Conservation (phyloP, 2,888 invertebrate species). For the Mythimna vitellina region DNA sequence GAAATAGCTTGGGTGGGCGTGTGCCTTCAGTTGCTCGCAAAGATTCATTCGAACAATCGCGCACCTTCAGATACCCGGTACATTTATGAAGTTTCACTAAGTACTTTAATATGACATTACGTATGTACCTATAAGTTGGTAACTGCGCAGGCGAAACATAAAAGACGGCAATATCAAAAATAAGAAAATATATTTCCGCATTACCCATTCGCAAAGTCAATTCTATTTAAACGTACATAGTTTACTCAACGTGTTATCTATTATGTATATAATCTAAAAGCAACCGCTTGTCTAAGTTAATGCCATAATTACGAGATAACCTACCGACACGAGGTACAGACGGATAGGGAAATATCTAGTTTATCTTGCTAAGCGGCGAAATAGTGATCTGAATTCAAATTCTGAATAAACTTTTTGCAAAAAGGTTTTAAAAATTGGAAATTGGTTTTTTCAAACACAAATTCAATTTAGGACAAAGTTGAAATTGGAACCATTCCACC, state of each 20-base stretch:
- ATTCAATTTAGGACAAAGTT: not conserved
- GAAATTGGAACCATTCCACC: too few species aligned
- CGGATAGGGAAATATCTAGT: not conserved
- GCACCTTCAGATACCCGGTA: too few species aligned
- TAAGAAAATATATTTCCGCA: not conserved
- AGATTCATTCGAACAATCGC: too few species aligned
- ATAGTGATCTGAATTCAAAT: not conserved
- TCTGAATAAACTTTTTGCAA: not conserved
- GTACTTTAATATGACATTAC: not conserved
- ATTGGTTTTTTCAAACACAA: not conserved
- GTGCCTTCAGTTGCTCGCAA: not conserved
- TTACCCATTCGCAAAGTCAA: not conserved
- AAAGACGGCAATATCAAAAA: not conserved
- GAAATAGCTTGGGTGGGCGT: too few species aligned
- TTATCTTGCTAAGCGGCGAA: slow-evolving; percentile 5
- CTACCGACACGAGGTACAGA: slow-evolving; percentile 27
- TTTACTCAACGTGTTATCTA: slow-evolving; percentile 19
- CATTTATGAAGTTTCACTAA: not conserved
- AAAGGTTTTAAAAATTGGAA: not conserved
- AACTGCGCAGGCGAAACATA: not conserved
- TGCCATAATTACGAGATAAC: slow-evolving; percentile 40
- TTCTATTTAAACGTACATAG: slow-evolving; percentile 13
- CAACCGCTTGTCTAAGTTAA: slow-evolving; percentile 32
- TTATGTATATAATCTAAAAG: slow-evolving; percentile 9
- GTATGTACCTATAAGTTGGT: not conserved